Evolutionary conservation across 1,140 invertebrate genomes (phyloP), one percentile per base, ranked within the genome.

Genomic region (Drosophila orosa): DNA sequence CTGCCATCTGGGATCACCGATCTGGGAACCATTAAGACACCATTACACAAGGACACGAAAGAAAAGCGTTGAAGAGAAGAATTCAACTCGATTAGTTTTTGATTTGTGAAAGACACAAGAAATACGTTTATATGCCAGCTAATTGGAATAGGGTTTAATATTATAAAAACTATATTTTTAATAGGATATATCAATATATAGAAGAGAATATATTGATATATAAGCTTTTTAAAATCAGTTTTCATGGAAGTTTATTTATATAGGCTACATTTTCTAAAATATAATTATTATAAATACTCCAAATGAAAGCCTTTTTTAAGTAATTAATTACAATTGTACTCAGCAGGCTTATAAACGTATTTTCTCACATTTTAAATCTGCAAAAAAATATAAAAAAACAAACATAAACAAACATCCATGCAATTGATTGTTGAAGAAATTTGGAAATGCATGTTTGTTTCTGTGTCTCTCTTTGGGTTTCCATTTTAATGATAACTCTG

Each of bases 381-480:
- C 29, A 19, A 56, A 48, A 35, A 10, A 50, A 19, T n/a, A n/a
- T n/a, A 37, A 15, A 61, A 33, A 29, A 5, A 44, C 15, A 58
- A 42, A 31, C 52, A 33, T 39, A 37, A 52, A 75, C 33, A 62
- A 42, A 52, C 52, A 63, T 42, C 17, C 33, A 39, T 62, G 60
- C 52, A 15, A 33, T 9, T 33, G 48, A 52, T 52, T 52, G 48
- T 52, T 52, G 29, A 52, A 22, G 7, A 33, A 15, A 52, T 33
- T 19, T 17, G 10, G 3, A 29, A 57, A 45, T 33, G 54, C 56
- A 24, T 74, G 57, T 75, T 72, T 60, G 47, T 79, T 62, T 40
- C 7, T n/a, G 56, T 77, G 56, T 67, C 58, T 39, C 40, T 40
- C 27, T 68, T 52, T 45, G 56, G 73, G 73, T 75, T 48, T 52